A percentile compares a stretch with the other conserved stretches of the same genome.
These are phyloP conservation scores for Agonopterix arenella DNA, from an alignment of 2,888 invertebrate genomes.

Conservation along the genomic window DNA sequence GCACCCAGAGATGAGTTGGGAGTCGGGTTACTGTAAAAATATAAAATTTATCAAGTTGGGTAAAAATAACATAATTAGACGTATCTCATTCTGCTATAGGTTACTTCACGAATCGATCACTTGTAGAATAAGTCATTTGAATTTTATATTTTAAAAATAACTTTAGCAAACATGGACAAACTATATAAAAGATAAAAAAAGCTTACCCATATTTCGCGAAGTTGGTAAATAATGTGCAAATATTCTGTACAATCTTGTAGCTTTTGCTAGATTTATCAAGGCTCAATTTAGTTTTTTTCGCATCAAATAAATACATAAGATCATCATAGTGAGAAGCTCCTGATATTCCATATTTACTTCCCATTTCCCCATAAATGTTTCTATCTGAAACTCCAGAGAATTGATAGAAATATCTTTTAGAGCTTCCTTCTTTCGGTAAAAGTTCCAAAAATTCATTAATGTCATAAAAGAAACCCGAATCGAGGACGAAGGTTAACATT, in stretches of 20 bases:
- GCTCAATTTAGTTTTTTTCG: neutral
- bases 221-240: neutral
- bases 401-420: neutral
- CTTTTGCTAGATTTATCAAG: neutral
- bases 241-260: neutral
- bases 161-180: neutral
- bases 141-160: neutral
- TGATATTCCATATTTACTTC: neutral
- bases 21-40: constrained; percentile 40
- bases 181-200: neutral
- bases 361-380: neutral
- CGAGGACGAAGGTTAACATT: neutral
- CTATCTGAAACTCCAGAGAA: neutral
- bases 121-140: neutral
- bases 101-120: neutral
- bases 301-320: neutral
- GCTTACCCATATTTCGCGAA: neutral
- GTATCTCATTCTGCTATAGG: neutral
- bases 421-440: neutral
- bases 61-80: too few relatives aligned
- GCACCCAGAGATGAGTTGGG: constrained; percentile 35
- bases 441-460: neutral
- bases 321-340: neutral
- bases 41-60: neutral
- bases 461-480: neutral